A percentile compares a stretch with the other conserved stretches of the same genome.
Conservation (phyloP, 2,113 vertebrate genomes). For the Coptodon bakossiorum region DNA sequence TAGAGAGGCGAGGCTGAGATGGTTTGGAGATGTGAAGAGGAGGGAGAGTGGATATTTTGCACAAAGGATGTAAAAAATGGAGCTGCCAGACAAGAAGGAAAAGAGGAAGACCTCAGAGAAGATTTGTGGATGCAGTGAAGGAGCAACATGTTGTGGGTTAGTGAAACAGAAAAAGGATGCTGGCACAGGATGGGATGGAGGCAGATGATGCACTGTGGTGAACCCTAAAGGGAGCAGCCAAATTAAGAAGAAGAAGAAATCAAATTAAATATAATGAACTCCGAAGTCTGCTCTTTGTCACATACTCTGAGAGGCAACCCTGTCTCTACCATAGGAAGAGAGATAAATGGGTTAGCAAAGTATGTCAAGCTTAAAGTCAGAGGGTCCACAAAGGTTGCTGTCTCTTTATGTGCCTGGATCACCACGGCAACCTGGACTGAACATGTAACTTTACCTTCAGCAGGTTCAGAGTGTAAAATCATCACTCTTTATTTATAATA, state of each 20-base stretch:
- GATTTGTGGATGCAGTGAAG: neutral
- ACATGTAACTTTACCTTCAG: neutral
- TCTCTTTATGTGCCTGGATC: neutral
- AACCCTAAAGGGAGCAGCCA: neutral
- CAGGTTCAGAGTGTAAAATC: neutral
- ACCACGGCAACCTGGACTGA: neutral
- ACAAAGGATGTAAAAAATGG: neutral
- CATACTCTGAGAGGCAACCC: neutral
- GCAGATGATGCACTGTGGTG: accelerated
- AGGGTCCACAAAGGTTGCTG: neutral
- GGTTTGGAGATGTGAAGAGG: neutral
- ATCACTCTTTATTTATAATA: neutral
- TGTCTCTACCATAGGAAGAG: neutral
- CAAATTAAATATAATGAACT: neutral
- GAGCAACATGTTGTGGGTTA: neutral
- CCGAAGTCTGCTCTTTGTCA: accelerated
- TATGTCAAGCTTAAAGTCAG: neutral
- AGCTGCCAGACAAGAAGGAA: neutral
- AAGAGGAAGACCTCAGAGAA: neutral
- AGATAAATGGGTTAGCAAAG: neutral
- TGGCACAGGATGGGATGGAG: neutral
- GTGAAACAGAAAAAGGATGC: neutral
- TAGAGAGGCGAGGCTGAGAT: accelerated
- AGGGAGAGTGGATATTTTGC: neutral
- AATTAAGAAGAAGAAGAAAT: neutral